Evolutionary conservation across 1,140 invertebrate species (phyloP), one percentile per base, ranked within the genome.

Genomic region (Aethina tumida): DNA sequence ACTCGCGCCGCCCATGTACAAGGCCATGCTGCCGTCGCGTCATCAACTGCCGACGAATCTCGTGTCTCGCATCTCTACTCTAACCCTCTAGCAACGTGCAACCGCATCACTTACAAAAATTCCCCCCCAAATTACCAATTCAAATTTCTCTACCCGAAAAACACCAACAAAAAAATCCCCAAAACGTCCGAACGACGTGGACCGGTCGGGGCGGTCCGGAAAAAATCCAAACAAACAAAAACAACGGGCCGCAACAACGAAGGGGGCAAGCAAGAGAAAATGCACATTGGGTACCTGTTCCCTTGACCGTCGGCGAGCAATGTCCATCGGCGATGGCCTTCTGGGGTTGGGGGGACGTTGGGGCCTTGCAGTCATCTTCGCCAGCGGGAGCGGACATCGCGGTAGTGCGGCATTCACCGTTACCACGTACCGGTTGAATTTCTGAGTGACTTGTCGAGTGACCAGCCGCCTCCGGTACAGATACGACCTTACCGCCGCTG

Each of bases 361-460:
- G 53, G 40, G 50, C 52, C 48, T 55, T 55, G 39, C 46, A 43
- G 39, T 53, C 52, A 55, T 53, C 50, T 50, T 53, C 53, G 48
- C 50, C 53, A 45, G 44, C 43, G 34, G 48, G 42, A n/a, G n/a
- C n/a, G 33, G 41, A 43, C 41, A 43, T 43, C 35, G 35, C 35
- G 28, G 31, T 25, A 19, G 37, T n/a, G n/a, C n/a, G n/a, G n/a
- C n/a, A n/a, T n/a, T n/a, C n/a, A 26, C 31, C 36, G 24, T 24
- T 13, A 22, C 27, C 42, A 44, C 39, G 37, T 37, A 44, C 42
- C 33, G 36, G 33, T 20, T n/a, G n/a, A n/a, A n/a, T n/a, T n/a
- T n/a, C n/a, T n/a, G n/a, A n/a, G n/a, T n/a, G n/a, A n/a, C 31
- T 24, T 37, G 36, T 20, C 24, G 35, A 19, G 21, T 35, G 14